These are phyloP conservation scores for Lamellibrachia luymesi DNA, from an alignment of 1,140 invertebrate species.

Conservation along the genomic window DNA sequence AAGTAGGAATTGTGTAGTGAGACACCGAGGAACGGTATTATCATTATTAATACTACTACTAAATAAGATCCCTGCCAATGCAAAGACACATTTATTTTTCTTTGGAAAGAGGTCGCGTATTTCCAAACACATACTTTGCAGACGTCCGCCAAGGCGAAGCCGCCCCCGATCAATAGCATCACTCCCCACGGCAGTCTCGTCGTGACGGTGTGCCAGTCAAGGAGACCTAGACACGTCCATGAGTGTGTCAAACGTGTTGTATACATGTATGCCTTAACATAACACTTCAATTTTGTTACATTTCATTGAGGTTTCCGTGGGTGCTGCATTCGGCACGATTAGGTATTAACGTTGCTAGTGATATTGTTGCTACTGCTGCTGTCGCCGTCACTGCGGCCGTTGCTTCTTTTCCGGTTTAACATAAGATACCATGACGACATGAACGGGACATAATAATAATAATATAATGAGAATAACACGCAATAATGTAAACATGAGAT, in stretches of 20 bases:
- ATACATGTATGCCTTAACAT: not conserved
- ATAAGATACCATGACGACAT: not conserved
- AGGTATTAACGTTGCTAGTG: not conserved
- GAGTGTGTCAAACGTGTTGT: not conserved
- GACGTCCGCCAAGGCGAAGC: conserved; percentile 74
- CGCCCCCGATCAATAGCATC: conserved; percentile 67
- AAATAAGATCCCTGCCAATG: no score
- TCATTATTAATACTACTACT: no score
- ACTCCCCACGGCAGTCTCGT: conserved; percentile 60
- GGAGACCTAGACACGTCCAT: not conserved
- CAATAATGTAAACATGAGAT: not conserved
- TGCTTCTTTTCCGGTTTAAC: not conserved
- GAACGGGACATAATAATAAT: not conserved
- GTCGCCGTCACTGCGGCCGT: no score
- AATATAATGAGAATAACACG: not conserved
- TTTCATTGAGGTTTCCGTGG: no score
- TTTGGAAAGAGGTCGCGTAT: no score
- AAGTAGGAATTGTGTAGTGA: no score
- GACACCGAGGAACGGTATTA: no score
- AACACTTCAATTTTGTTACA: no score
- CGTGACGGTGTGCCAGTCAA: conserved; percentile 53
- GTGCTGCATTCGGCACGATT: no score
- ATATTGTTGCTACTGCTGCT: not conserved
- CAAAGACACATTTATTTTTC: no score
- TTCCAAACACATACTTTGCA: not conserved